These are phyloP conservation scores for Amblyjoppa proteus DNA, from an alignment of 2,888 invertebrate genomes.

Conservation along the genomic window DNA sequence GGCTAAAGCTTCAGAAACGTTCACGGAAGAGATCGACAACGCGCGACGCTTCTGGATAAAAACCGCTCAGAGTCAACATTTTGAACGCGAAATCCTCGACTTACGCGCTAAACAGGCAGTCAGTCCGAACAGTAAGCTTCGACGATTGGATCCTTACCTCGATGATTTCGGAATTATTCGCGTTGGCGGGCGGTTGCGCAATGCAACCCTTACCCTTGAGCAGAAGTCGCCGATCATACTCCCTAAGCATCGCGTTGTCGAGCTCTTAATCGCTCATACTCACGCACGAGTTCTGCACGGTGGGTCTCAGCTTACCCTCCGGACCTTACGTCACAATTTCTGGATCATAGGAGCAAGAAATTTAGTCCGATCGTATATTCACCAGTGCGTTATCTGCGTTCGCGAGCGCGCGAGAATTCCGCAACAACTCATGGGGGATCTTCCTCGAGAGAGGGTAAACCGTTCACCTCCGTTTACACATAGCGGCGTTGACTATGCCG, in stretches of 20 bases:
- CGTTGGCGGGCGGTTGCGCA: constrained; percentile 55
- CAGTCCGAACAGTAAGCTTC: neutral
- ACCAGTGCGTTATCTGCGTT: constrained; percentile 76
- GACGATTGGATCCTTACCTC: constrained; percentile 29
- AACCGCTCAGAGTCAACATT: neutral
- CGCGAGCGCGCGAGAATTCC: constrained; percentile 61
- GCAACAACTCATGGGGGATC: constrained; percentile 76
- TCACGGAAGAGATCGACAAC: neutral
- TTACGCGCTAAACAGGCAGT: neutral
- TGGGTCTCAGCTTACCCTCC: constrained; percentile 68
- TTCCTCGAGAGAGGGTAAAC: constrained; percentile 75
- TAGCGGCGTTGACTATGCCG: constrained; percentile 78
- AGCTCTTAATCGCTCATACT: constrained; percentile 34
- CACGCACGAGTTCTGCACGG: constrained; percentile 71
- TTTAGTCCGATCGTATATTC: constrained; percentile 66
- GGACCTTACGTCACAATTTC: constrained; percentile 63
- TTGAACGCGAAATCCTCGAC: neutral
- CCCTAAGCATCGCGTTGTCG: constrained; percentile 42
- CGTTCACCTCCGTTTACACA: constrained; percentile 73
- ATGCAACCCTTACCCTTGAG: constrained; percentile 18
- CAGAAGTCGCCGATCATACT: constrained; percentile 56
- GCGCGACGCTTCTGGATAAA: neutral
- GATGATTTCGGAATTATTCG: constrained; percentile 46
- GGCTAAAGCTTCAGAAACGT: neutral
- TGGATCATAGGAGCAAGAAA: constrained; percentile 75